phyloP scores from a whole-genome alignment of 2,797 vertebrate genomes.

The Onychomys leucogaster region DNA sequence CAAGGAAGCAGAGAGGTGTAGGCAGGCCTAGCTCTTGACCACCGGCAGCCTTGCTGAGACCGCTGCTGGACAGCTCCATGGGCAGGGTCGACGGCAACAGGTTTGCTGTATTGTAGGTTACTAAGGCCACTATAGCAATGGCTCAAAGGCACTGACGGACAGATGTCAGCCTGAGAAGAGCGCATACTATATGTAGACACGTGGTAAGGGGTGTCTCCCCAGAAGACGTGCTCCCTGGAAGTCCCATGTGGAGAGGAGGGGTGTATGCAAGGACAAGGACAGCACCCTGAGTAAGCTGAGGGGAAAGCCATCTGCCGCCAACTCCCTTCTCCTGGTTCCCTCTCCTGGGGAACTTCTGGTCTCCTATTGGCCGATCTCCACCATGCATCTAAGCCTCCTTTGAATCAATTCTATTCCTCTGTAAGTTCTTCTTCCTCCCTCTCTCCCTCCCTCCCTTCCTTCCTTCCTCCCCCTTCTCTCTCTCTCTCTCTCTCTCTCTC shows the following conservation, averaged over 20 bases:
- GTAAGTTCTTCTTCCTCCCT: background rate
- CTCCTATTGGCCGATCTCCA: background rate
- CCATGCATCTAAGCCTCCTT: background rate
- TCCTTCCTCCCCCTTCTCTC: no score
- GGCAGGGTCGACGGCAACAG: background rate
- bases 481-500: background rate
- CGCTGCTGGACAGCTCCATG: background rate
- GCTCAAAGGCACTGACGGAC: background rate
- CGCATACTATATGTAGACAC: background rate
- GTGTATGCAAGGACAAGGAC: no score
- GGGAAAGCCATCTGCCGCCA: no score
- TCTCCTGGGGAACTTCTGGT: background rate
- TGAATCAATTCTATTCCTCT: background rate
- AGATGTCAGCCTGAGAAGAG: no score
- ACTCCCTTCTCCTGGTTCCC: background rate
- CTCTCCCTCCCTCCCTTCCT: no score
- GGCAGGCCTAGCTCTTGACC: background rate
- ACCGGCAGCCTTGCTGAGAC: background rate
- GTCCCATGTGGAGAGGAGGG: background rate
- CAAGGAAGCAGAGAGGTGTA: background rate
- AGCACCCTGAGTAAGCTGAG: background rate
- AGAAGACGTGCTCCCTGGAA: no score
- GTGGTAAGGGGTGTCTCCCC: background rate
- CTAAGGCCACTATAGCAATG: background rate
- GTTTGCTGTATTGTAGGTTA: background rate